Percentiles rank a stretch among this genome's conserved stretches.
Conservation (phyloP, 2,888 invertebrate species). For the Hyposoter dolosus region DNA sequence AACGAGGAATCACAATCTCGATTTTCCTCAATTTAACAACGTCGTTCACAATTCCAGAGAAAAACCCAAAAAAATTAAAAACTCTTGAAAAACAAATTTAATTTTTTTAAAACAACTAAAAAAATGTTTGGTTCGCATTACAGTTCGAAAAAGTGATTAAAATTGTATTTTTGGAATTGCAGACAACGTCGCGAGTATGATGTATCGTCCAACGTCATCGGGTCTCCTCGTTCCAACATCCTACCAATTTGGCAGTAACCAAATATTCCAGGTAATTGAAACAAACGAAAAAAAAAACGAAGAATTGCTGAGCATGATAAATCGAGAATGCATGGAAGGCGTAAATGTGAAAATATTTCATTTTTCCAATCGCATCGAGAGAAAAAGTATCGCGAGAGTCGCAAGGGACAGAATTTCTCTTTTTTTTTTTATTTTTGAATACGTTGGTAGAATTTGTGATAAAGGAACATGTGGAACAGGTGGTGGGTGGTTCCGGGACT, state of each 20-base stretch:
- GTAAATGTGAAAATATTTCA: conserved; percentile 5
- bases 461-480: conserved; percentile 81
- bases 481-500: conserved; percentile 86
- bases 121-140: neutral
- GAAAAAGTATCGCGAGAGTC: neutral
- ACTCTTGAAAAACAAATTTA: neutral
- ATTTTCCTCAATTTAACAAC: neutral
- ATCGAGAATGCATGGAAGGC: conserved; percentile 38
- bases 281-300: neutral
- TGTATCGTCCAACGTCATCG: conserved; percentile 89
- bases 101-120: neutral
- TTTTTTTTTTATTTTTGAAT: conserved; percentile 68
- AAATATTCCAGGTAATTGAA: conserved; percentile 87
- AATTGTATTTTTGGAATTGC: conserved; percentile 38
- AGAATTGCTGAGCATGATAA: conserved; percentile 36
- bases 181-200: conserved; percentile 86
- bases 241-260: conserved; percentile 88
- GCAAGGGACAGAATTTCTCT: neutral
- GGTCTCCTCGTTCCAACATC: conserved; percentile 87
- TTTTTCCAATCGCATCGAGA: neutral
- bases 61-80: neutral
- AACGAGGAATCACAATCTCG: neutral
- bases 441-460: conserved; percentile 71
- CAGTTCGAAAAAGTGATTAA: neutral
- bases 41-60: neutral